phyloP scores from a whole-genome alignment of 92 coral and sea anemone species.

The Heliopora coerulea region DNA sequence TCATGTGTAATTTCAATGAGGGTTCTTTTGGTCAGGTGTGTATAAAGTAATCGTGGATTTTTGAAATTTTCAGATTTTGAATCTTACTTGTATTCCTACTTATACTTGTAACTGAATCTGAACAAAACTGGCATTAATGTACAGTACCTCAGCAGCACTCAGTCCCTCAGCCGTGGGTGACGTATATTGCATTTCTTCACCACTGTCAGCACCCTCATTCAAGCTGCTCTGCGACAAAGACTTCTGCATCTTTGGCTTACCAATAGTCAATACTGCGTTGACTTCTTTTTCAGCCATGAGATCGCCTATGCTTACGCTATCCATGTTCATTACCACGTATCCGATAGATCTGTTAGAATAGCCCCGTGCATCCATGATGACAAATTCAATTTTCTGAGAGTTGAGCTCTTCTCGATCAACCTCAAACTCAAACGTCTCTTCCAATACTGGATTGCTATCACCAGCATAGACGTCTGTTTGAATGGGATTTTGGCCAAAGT shows the following conservation, averaged over 20 bases:
- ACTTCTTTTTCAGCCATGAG: constrained; percentile 82
- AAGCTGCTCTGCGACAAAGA: constrained; percentile 9
- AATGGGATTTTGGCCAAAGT: constrained; percentile 41
- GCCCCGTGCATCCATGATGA: constrained; percentile 83
- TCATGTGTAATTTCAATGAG: too few species aligned
- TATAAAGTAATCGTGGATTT: too few species aligned
- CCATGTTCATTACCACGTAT: constrained; percentile 77
- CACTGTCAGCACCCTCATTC: constrained; percentile 7
- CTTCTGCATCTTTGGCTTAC: constrained; percentile 20
- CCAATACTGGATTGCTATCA: constrained; percentile 80
- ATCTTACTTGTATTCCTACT: too few species aligned
- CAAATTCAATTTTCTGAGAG: constrained; percentile 82
- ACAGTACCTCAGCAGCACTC: neutral
- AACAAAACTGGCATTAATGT: too few species aligned
- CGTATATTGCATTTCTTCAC: constrained; percentile 23
- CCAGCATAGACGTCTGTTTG: constrained; percentile 79
- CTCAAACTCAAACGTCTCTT: constrained; percentile 94
- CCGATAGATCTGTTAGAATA: constrained; percentile 74
- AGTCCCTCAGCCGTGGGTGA: constrained; percentile 12
- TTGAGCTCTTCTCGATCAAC: constrained; percentile 90
- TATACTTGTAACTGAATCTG: too few species aligned
- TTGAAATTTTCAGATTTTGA: too few species aligned
- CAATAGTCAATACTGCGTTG: constrained; percentile 23
- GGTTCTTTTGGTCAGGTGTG: too few species aligned
- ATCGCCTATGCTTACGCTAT: constrained; percentile 85